phyloP scores from a whole-genome alignment of 2,797 vertebrate genomes.

The Vireo griseus region DNA sequence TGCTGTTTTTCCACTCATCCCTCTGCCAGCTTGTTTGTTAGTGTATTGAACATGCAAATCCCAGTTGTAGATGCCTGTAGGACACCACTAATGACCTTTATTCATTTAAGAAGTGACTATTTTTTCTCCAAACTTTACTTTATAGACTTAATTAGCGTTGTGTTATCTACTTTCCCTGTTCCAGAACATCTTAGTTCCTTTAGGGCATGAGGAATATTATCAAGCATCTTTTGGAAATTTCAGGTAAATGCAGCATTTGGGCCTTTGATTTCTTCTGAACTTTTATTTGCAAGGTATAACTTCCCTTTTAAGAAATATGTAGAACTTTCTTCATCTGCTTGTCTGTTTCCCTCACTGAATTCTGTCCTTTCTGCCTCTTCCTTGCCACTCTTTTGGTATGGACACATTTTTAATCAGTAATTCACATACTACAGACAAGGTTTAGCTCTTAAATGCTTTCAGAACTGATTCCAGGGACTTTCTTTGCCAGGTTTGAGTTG shows the following conservation, averaged over 20 bases:
- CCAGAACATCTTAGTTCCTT: background rate
- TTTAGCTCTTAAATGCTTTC: background rate
- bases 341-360: background rate
- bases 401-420: background rate
- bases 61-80: too few relatives aligned
- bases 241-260: background rate
- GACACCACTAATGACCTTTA: background rate
- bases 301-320: background rate
- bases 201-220: background rate
- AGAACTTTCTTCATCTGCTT: background rate
- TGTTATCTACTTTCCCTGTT: background rate
- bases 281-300: background rate
- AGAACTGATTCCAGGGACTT: background rate
- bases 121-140: rapidly evolving
- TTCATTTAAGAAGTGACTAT: background rate
- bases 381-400: background rate
- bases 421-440: background rate
- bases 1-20: background rate
- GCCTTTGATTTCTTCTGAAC: background rate
- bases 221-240: background rate
- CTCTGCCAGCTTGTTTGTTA: background rate
- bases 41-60: background rate
- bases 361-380: background rate
- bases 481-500: background rate
- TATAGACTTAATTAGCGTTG: background rate